These are phyloP conservation scores for Hemicordylus capensis DNA, from an alignment of 2,113 vertebrate genomes.

Conservation along the genomic window DNA sequence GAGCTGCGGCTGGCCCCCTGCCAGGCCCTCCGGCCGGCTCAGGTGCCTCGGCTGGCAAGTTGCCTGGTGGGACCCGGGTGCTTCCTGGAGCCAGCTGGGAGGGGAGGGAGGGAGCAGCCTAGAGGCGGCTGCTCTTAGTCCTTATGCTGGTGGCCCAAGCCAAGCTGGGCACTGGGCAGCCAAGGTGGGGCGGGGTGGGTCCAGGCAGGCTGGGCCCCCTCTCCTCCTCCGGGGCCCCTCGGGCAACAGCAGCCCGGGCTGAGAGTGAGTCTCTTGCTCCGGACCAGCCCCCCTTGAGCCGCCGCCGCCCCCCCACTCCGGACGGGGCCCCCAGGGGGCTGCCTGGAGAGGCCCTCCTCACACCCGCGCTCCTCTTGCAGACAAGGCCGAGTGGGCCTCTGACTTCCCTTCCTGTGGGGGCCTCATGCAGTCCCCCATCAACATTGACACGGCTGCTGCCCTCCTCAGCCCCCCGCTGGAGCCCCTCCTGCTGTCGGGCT, in stretches of 20 bases:
- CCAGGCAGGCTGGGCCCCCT: no score
- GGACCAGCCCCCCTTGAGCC: background rate
- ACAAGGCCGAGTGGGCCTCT: conserved; percentile 45
- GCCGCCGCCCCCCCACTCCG: background rate
- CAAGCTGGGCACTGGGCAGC: no score
- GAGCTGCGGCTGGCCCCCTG: background rate
- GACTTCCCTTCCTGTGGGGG: conserved; percentile 44
- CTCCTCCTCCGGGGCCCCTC: background rate
- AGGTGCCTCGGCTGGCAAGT: background rate
- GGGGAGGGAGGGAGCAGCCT: background rate
- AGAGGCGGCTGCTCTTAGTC: background rate
- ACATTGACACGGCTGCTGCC: conserved; percentile 54
- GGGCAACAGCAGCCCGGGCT: background rate
- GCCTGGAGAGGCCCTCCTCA: background rate
- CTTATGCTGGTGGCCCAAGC: no score
- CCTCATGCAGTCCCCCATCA: conserved; percentile 75
- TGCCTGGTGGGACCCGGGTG: background rate
- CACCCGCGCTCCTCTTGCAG: background rate
- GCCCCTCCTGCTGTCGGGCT: conserved; percentile 66
- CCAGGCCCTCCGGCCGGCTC: background rate
- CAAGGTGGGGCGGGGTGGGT: no score
- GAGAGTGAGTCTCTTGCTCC: background rate
- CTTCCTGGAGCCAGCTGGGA: background rate
- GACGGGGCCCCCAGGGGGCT: background rate
- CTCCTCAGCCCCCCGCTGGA: conserved; percentile 57